phyloP scores from a whole-genome alignment of 2,113 vertebrate species.

The Vulpes vulpes region DNA sequence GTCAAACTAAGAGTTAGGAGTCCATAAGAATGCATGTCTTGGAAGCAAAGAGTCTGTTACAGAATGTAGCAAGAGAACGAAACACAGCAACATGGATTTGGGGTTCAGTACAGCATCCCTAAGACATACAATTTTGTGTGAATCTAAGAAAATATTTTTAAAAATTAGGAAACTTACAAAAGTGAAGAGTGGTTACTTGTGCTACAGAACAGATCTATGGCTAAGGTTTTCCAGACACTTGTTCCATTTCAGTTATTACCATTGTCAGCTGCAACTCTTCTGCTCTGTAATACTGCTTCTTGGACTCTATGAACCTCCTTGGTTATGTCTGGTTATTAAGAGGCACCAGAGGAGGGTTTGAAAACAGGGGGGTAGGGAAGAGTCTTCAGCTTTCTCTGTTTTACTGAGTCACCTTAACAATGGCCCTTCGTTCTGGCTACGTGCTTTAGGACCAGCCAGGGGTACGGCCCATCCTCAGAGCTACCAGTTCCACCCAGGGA shows the following conservation, averaged over 20 bases:
- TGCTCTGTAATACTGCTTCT: neutral
- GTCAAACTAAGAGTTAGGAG: neutral
- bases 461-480: too few relatives aligned
- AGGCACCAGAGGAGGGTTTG: neutral
- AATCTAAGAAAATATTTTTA: slow-evolving; percentile 15
- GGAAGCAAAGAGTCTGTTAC: neutral
- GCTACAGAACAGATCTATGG: neutral
- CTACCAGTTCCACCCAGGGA: neutral
- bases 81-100: neutral
- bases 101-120: neutral
- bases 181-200: neutral
- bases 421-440: neutral
- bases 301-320: neutral
- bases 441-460: too few relatives aligned
- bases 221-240: neutral
- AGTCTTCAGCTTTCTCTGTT: neutral
- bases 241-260: neutral
- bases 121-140: neutral
- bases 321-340: neutral
- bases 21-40: neutral
- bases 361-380: neutral
- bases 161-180: neutral
- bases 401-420: neutral
- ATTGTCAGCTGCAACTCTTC: neutral
- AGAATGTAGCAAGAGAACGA: neutral